Conservation (phyloP, 2,113 vertebrate species). For the Gasterosteus nipponicus region DNA sequence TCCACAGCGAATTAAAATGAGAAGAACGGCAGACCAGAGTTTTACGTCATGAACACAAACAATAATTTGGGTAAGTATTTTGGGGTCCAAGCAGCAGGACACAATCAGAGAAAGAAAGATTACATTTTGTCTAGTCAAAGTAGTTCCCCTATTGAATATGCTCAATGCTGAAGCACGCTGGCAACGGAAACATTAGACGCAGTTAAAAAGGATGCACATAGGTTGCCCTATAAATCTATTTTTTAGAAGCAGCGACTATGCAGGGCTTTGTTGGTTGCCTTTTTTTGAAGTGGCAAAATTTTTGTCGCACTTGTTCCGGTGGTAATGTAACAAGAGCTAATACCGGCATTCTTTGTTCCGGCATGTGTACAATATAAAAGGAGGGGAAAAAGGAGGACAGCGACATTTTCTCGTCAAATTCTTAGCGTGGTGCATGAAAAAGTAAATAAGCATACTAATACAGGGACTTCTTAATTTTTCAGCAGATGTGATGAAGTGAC, state of each 20-base stretch:
- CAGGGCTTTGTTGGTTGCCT: slow-evolving; percentile 47
- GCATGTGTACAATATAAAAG: slow-evolving; percentile 48
- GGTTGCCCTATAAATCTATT: slow-evolving; percentile 34
- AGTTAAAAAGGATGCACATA: slow-evolving; percentile 27
- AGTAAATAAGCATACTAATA: slow-evolving; percentile 80
- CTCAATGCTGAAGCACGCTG: slow-evolving; percentile 7
- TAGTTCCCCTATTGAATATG: slow-evolving; percentile 22
- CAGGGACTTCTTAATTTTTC: slow-evolving; percentile 79
- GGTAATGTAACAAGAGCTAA: slow-evolving; percentile 60
- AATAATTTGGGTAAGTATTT: slow-evolving; percentile 17
- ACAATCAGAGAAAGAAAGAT: background rate
- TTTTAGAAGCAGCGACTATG: slow-evolving; percentile 31
- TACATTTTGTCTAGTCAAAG: background rate
- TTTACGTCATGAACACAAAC: slow-evolving; percentile 57
- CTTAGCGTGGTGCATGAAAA: slow-evolving; percentile 69
- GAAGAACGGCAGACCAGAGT: slow-evolving; percentile 39
- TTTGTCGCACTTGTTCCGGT: slow-evolving; percentile 57
- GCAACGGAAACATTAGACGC: slow-evolving; percentile 16
- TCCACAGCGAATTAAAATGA: slow-evolving; percentile 46
- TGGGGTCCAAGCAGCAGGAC: background rate
- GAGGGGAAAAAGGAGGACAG: slow-evolving; percentile 32
- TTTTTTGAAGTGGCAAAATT: slow-evolving; percentile 44
- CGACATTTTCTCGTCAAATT: slow-evolving; percentile 58
- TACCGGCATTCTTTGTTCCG: slow-evolving; percentile 52
- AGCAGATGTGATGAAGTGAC: slow-evolving; percentile 82